These are phyloP conservation scores for Sandelia bainsii DNA, from an alignment of 2,797 vertebrate species.

Conservation along the genomic window DNA sequence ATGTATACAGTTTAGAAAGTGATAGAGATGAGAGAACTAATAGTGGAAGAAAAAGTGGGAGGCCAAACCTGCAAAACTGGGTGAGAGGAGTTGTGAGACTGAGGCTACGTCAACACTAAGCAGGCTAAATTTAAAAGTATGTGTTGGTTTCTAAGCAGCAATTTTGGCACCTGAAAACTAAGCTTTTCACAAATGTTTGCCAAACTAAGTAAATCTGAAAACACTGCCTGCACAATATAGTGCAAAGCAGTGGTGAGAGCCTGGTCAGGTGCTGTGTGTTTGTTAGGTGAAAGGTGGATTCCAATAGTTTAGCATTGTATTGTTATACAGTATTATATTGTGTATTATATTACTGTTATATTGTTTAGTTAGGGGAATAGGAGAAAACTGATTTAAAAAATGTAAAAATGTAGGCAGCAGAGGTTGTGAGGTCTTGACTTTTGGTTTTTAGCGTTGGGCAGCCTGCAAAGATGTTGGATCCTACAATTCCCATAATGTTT, in stretches of 20 bases:
- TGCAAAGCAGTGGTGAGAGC: background rate
- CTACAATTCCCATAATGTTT: background rate
- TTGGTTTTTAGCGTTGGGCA: background rate
- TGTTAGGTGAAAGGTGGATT: background rate
- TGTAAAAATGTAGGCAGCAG: background rate
- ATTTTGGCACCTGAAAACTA: constrained; percentile 17
- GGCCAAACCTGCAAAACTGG: constrained; percentile 20
- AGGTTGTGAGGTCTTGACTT: background rate
- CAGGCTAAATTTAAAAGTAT: background rate
- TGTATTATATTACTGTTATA: too few relatives aligned
- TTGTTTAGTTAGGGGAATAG: too few relatives aligned
- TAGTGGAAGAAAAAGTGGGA: constrained; percentile 31
- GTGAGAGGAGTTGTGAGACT: background rate
- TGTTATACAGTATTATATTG: too few relatives aligned
- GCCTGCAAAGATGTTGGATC: background rate
- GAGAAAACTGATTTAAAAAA: background rate
- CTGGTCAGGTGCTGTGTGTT: background rate
- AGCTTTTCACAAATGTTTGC: constrained; percentile 13
- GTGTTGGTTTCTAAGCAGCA: background rate
- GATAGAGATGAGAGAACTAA: constrained; percentile 33
- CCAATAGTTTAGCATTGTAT: background rate
- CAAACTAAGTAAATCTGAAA: constrained; percentile 6
- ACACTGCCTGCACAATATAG: background rate
- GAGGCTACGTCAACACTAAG: constrained; percentile 20
- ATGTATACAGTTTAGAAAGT: constrained; percentile 58